A percentile compares a stretch with the other conserved stretches of the same genome.
Conservation (phyloP, 2,113 vertebrate genomes). For the Regulus satrapa region DNA sequence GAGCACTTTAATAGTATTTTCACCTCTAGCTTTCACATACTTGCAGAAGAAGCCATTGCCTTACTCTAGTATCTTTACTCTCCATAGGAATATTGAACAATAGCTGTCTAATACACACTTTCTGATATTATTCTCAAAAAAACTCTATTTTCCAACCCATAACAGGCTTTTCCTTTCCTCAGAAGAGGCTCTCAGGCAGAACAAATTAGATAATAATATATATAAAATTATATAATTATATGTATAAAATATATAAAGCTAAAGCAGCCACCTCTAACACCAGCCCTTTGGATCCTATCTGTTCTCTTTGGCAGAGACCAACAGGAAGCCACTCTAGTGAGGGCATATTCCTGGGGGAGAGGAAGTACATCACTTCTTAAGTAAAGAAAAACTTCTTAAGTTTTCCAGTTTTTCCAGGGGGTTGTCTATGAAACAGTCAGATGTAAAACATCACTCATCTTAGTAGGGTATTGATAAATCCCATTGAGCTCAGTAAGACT, state of each 20-base stretch:
- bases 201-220: background rate
- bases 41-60: background rate
- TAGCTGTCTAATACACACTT: background rate
- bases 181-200: background rate
- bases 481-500: background rate
- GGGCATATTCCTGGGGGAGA: background rate
- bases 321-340: background rate
- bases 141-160: background rate
- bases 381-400: too few relatives aligned
- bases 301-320: background rate
- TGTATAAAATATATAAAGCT: too few relatives aligned
- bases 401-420: background rate
- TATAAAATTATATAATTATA: too few relatives aligned
- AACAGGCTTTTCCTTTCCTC: background rate
- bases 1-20: background rate
- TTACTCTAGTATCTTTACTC: background rate
- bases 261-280: background rate
- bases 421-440: background rate
- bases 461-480: background rate
- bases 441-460: background rate
- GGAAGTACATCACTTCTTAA: background rate
- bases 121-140: background rate
- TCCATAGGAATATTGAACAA: background rate
- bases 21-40: background rate
- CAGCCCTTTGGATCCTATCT: background rate